Conservation (phyloP, 2,888 invertebrate genomes). For the Pammene fasciana region DNA sequence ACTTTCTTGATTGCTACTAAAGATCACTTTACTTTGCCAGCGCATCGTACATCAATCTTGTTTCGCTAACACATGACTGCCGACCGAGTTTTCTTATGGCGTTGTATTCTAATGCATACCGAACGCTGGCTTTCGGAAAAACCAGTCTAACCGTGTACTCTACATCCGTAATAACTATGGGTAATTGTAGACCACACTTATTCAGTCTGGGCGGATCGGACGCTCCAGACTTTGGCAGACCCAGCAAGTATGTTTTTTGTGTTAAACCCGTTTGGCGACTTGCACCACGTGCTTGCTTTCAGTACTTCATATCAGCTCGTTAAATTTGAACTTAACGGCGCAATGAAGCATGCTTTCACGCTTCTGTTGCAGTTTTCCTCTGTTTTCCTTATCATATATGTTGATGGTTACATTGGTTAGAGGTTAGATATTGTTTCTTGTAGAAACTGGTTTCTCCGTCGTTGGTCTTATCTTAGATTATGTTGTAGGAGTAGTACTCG, state of each 20-base stretch:
- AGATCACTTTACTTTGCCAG: conserved; percentile 50
- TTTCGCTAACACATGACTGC: conserved; percentile 50
- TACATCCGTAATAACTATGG: background rate
- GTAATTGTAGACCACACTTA: no score
- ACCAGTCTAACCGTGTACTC: background rate
- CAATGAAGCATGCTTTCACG: conserved; percentile 13
- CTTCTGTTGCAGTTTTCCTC: conserved; percentile 9
- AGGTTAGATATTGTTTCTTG: background rate
- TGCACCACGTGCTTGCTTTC: conserved; percentile 42
- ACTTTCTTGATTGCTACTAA: conserved; percentile 48
- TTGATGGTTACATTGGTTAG: background rate
- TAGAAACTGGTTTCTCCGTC: background rate
- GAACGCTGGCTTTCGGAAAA: conserved; percentile 37
- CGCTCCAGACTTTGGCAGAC: conserved; percentile 44
- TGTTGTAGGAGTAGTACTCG: no score
- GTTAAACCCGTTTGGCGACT: conserved; percentile 52
- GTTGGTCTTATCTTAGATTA: no score
- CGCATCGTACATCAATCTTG: conserved; percentile 60
- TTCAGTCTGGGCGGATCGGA: no score
- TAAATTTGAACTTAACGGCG: conserved; percentile 32
- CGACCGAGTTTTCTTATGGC: conserved; percentile 56
- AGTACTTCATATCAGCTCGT: conserved; percentile 17
- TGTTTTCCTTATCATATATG: background rate
- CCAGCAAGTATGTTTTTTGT: conserved; percentile 44
- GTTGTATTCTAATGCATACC: conserved; percentile 40